Evolutionary conservation across 2,113 vertebrate species (phyloP), one percentile per base, ranked within the genome.

Genomic region (Poicephalus meyeri): DNA sequence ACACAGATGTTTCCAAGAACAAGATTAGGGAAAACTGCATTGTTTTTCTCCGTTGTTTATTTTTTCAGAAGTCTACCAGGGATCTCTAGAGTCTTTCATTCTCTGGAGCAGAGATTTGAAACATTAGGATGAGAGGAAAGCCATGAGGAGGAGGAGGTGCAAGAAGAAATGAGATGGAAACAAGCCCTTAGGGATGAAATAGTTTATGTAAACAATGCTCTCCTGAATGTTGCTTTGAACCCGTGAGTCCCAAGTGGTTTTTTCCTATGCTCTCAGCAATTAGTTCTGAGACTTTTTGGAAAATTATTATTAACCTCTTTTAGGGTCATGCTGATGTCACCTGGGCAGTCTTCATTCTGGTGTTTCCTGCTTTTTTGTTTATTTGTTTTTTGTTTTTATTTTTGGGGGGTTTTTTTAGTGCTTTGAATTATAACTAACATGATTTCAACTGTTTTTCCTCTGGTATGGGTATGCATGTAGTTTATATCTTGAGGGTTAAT

Each of bases 1-100:
- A 46, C 88, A 73, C 71, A 73, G 79, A 94, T 89, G 55, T 89
- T 96, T 97, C 91, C 93, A 95, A 91, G 88, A 96, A 95, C 33
- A 94, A 93, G 94, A 96, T 91, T 90, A 83, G 60, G 71, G 79
- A 73, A 79, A 93, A 63, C 46, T 39, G 74, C 78, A 80, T 83
- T 80, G 87, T 93, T 93, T 97, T 96, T 73, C 80, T 93, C 85
- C n/a, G 15, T 86, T 82, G 66, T 80, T 93, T 61, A 87, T 93
- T 87, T 91, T 95, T 91, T 93, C 63, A 0, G 63, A 73, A 89
- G 23, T 66, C 71, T 50, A 50, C 88, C 72, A 88, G 58, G 79
- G 91, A 80, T 93, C 79, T 95, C 64, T 86, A 68, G 83, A 92
- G 79, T 39, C 79, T 80, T 89, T 87, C 31, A 65, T 87, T 89